These are phyloP conservation scores for Adelognathus sp. DNA, from an alignment of 2,888 invertebrate genomes.

Conservation along the genomic window DNA sequence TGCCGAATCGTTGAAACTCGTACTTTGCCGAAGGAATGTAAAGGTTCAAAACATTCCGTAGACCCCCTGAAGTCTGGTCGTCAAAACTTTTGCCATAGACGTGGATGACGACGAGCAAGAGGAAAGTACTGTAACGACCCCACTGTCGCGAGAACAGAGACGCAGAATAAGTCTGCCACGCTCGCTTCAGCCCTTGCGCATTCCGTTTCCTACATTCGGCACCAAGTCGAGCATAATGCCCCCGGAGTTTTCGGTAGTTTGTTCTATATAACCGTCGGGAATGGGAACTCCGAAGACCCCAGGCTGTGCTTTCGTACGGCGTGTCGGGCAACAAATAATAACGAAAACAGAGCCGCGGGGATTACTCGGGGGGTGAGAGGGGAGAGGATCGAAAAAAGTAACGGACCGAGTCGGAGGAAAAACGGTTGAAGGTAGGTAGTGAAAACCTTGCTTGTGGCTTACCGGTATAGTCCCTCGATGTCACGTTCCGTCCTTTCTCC, in stretches of 20 bases:
- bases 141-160: not conserved
- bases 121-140: conserved; percentile 1
- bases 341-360: conserved; percentile 16
- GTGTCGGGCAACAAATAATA: conserved; percentile 17
- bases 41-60: not conserved
- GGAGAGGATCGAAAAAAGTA: not conserved
- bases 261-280: not conserved
- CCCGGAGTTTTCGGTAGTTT: conserved; percentile 22
- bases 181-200: not conserved
- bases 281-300: not conserved
- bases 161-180: not conserved
- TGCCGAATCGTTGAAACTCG: not conserved
- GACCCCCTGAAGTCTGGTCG: not conserved
- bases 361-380: not conserved
- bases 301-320: not conserved
- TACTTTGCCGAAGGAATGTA: not conserved
- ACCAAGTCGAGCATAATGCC: conserved; percentile 14
- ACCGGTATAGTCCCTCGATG: not conserved
- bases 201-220: conserved; percentile 4
- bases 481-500: not conserved
- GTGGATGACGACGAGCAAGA: not conserved
- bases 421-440: not conserved
- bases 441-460: not conserved
- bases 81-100: conserved; percentile 12
- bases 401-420: not conserved